Conservation (phyloP, 2,797 vertebrate genomes). For the Enteromius mattozi region DNA sequence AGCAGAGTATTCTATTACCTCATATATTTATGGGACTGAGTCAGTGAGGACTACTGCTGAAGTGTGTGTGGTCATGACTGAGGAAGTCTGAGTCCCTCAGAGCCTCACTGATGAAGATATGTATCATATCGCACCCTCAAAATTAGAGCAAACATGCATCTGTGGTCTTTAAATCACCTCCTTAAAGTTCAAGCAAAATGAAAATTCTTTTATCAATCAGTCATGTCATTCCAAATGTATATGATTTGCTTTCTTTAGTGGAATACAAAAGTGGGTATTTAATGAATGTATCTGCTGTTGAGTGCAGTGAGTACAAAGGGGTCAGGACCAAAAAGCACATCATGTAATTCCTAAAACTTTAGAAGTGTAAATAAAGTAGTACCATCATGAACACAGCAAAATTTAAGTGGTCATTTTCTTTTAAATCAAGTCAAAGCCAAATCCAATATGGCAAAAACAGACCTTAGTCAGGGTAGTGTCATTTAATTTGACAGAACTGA, state of each 20-base stretch:
- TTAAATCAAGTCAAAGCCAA: not conserved
- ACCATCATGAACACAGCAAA: not conserved
- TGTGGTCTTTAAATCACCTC: not conserved
- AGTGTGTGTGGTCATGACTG: constrained; percentile 63
- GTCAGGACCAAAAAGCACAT: not conserved
- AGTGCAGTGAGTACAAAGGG: not conserved
- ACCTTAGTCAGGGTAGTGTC: not conserved
- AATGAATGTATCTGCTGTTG: not conserved
- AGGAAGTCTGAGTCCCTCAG: constrained; percentile 69
- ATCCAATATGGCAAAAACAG: not conserved
- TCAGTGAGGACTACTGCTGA: constrained; percentile 69
- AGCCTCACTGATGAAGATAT: constrained; percentile 70
- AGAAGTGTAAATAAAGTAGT: not conserved
- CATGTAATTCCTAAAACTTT: not conserved
- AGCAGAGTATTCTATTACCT: constrained; percentile 71
- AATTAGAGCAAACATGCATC: constrained; percentile 4
- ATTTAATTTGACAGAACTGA: not conserved
- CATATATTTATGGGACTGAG: constrained; percentile 75
- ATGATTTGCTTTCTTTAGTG: not conserved
- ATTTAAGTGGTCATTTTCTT: not conserved
- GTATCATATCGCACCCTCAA: constrained; percentile 16
- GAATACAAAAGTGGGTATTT: not conserved
- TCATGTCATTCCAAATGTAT: not conserved
- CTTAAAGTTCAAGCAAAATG: not conserved
- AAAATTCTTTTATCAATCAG: not conserved